Evolutionary conservation across 2,888 invertebrate species (phyloP).

Genomic region (Cataglyphis altisquamis): DNA sequence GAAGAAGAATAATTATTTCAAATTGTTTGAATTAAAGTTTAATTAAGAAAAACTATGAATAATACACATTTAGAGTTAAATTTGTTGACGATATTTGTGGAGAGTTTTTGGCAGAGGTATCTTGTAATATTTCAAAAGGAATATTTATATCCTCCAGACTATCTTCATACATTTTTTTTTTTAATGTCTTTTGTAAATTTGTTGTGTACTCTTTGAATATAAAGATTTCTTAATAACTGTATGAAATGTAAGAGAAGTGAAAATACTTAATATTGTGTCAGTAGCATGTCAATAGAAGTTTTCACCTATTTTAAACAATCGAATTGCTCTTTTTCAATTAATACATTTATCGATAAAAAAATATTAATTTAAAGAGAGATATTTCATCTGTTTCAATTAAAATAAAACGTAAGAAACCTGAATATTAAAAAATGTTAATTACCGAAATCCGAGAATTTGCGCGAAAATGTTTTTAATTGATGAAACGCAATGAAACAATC

Average conservation of each 20-base stretch:
- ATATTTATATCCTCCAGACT: conserved; percentile 42
- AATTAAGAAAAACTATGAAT: conserved; percentile 21
- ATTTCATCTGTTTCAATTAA: neutral
- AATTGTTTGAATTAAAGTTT: neutral
- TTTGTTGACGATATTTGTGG: neutral
- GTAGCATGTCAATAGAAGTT: neutral
- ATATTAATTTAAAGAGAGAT: neutral
- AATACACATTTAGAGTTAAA: conserved; percentile 54
- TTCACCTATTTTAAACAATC: neutral
- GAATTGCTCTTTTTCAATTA: neutral
- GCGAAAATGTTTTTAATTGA: neutral
- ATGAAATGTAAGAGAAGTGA: neutral
- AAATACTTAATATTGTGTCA: neutral
- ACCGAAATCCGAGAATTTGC: neutral
- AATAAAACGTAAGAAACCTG: neutral
- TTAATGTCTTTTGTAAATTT: neutral
- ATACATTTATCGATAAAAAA: neutral
- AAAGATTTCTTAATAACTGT: neutral
- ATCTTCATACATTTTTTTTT: neutral
- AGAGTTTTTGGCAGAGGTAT: neutral
- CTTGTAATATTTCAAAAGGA: conserved; percentile 23
- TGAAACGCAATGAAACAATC: too few species aligned
- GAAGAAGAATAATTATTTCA: neutral
- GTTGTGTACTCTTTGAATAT: neutral
- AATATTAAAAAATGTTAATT: neutral